Evolutionary conservation across 2,113 vertebrate species (phyloP), one percentile per base, ranked within the genome.

Genomic region (Etheostoma spectabile): DNA sequence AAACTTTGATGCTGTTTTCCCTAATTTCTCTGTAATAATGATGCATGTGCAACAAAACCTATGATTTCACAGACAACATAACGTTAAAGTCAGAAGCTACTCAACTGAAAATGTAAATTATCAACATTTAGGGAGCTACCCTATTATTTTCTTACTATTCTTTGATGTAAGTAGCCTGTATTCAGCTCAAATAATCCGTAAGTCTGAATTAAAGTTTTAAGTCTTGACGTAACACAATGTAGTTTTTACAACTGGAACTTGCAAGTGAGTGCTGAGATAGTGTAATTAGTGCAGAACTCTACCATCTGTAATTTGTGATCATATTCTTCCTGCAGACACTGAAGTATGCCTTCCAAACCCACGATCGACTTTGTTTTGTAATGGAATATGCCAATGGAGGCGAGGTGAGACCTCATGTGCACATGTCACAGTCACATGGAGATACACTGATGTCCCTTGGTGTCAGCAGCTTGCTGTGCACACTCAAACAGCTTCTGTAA

Each of bases 361-460:
- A 95, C 0, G 97, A 98, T 88, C 93, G 97, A 12, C 95, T 98
- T 38, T 98, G 97, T 92, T 98, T 98, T 6, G 97, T 98, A 74
- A 98, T 98, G 97, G 97, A 98, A 64, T 98, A 98, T 0, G 97
- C 97, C 73, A 98, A 97, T 0, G 97, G 97, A 0, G 97, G 97
- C 0, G 97, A 98, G 97, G 97, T 97, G 72, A 81, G 91, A 65
- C 53, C 6, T 51, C 8, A 30, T 49, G 56, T 10, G 5, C 27
- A 49, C 48, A 12, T 12, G 2, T 33, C 5, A 2, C 55, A n/a
- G 33, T 74, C 62, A 67, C 45, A 46, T 63, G 33, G 57, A 55
- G 22, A 75, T 35, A 18, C 14, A 69, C 45, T 53, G 5, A 69
- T 61, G 42, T 55, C 35, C 60, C 22, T 35, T 14, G 11, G 6